Evolutionary conservation across 2,888 invertebrate genomes (phyloP).

Genomic region (Dryocosmus kuriphilus): DNA sequence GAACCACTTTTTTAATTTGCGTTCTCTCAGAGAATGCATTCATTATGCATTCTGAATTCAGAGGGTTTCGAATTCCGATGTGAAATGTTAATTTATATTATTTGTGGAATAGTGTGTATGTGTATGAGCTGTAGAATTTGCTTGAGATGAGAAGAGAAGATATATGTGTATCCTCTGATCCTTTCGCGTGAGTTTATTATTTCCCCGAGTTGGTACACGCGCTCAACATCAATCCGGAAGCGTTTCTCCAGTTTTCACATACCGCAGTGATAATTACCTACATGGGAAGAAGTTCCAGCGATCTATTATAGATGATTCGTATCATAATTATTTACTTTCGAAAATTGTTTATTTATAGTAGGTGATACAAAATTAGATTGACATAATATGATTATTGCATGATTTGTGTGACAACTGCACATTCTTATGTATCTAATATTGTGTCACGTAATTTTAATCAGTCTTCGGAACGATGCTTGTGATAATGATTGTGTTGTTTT

Average conservation of each 20-base stretch:
- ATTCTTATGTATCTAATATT: slow-evolving; percentile 19
- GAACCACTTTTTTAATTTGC: not conserved
- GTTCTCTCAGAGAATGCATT: not conserved
- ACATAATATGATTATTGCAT: slow-evolving; percentile 12
- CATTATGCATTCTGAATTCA: not conserved
- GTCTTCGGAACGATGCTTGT: not conserved
- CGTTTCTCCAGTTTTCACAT: slow-evolving; percentile 75
- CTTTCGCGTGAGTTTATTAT: slow-evolving; percentile 25
- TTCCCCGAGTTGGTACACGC: not conserved
- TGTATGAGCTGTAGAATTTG: not conserved
- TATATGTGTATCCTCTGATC: not conserved
- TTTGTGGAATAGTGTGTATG: not conserved
- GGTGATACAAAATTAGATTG: not conserved
- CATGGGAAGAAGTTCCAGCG: slow-evolving; percentile 66
- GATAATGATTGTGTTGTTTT: slow-evolving; percentile 4
- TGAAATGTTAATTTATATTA: not conserved
- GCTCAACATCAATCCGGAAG: slow-evolving; percentile 68
- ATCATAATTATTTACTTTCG: slow-evolving; percentile 8
- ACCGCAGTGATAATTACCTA: slow-evolving; percentile 72
- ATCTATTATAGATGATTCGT: slow-evolving; percentile 43
- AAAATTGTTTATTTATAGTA: not conserved
- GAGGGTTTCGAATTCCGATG: not conserved
- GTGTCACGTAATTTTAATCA: not conserved
- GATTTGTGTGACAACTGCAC: not conserved
- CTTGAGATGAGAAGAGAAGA: slow-evolving; percentile 3